A percentile compares a stretch with the other conserved stretches of the same genome.
Evolutionary conservation across 1,140 invertebrate species (phyloP).

Genomic region (Eufriesea mexicana): DNA sequence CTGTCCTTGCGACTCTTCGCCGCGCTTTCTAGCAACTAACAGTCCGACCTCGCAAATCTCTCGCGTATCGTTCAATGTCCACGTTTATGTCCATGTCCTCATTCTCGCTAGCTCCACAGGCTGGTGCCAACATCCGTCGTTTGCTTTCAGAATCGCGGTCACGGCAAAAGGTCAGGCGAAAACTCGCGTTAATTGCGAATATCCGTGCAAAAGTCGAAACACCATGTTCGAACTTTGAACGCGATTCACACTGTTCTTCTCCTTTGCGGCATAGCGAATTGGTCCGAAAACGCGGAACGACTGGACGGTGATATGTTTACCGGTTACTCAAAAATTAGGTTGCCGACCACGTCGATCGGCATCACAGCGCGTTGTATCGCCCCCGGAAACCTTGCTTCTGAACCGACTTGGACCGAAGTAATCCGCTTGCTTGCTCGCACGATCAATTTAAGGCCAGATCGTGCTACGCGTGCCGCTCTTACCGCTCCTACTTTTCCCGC

Average conservation of each 20-base stretch:
- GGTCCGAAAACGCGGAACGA: background rate
- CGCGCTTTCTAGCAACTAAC: conserved; percentile 23
- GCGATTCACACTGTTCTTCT: no score
- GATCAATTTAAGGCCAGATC: conserved; percentile 73
- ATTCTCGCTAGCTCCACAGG: background rate
- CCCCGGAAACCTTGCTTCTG: conserved; percentile 46
- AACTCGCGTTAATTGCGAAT: no score
- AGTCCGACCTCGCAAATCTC: background rate
- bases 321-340: background rate
- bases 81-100: background rate
- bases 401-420: conserved; percentile 69
- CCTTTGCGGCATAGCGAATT: no score
- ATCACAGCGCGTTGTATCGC: background rate
- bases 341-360: background rate
- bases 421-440: conserved; percentile 62
- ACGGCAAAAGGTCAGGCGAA: no score
- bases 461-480: conserved; percentile 31
- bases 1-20: conserved; percentile 8
- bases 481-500: conserved; percentile 19
- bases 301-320: background rate
- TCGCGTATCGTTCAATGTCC: background rate
- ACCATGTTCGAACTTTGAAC: no score
- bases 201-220: no score
- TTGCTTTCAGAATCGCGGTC: no score
- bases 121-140: background rate